Conservation (phyloP, 2,797 vertebrate species). For the Micropoecilia bifurca region DNA sequence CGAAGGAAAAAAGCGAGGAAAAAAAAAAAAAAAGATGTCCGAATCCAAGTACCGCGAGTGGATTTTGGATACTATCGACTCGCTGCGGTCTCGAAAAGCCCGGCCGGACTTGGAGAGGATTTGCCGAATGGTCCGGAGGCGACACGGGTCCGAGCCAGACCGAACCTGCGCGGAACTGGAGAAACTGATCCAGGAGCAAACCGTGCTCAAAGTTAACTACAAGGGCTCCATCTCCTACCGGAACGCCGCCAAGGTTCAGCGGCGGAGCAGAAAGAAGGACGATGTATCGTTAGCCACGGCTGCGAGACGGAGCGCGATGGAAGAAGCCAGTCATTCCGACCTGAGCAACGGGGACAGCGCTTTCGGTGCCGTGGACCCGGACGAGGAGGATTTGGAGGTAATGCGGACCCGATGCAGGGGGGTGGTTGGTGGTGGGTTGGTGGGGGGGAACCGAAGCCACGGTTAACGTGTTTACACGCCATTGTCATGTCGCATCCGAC, state of each 20-base stretch:
- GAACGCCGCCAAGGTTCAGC: conserved; percentile 91
- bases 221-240: conserved; percentile 94
- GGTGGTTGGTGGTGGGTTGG: too few species aligned
- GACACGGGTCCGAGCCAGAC: conserved; percentile 90
- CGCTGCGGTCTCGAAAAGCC: conserved; percentile 90
- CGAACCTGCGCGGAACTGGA: conserved; percentile 90
- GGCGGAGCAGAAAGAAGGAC: conserved; percentile 85
- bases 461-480: conserved; percentile 36
- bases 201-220: conserved; percentile 92
- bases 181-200: conserved; percentile 89
- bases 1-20: conserved; percentile 9
- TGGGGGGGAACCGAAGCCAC: neutral
- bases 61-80: conserved; percentile 93
- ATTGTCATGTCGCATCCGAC: conserved; percentile 40
- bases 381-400: conserved; percentile 84
- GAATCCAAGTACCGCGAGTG: conserved; percentile 88
- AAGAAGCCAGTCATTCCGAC: conserved; percentile 79
- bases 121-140: conserved; percentile 91
- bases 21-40: conserved; percentile 70
- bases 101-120: conserved; percentile 92
- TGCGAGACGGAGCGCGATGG: conserved; percentile 68
- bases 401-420: conserved; percentile 29
- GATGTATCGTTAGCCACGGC: conserved; percentile 66
- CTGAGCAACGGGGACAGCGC: conserved; percentile 84
- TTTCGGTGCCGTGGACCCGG: conserved; percentile 78